A percentile compares a stretch with the other conserved stretches of the same genome.
Conservation (phyloP, 2,888 invertebrate species). For the Brachynemurus nebulosus region DNA sequence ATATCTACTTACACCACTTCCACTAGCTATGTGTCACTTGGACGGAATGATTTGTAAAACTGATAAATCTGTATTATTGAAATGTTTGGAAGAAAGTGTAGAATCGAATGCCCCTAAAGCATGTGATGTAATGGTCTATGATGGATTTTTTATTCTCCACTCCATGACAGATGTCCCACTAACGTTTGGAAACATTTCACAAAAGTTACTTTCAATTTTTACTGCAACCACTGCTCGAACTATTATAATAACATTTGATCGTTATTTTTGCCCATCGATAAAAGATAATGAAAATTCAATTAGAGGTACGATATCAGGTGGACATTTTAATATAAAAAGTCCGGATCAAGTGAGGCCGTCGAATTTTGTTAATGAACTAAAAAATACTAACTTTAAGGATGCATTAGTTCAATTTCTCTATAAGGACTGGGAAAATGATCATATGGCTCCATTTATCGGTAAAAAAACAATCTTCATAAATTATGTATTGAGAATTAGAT, state of each 20-base stretch:
- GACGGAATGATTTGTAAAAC: conserved; percentile 22
- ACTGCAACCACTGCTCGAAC: conserved; percentile 16
- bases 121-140: conserved; percentile 21
- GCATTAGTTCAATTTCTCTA: conserved; percentile 21
- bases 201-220: conserved; percentile 20
- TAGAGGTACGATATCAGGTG: conserved; percentile 16
- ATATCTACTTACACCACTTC: conserved; percentile 22
- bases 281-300: conserved; percentile 15
- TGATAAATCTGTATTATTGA: conserved; percentile 19
- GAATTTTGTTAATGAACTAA: conserved; percentile 20
- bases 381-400: conserved; percentile 21
- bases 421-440: conserved; percentile 17
- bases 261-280: conserved; percentile 9
- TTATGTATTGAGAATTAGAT: too few species aligned
- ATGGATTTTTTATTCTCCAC: conserved; percentile 24
- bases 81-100: conserved; percentile 17
- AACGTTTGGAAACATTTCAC: conserved; percentile 23
- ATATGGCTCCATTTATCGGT: conserved; percentile 15
- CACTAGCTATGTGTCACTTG: conserved; percentile 22
- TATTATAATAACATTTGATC: conserved; percentile 14
- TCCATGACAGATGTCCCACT: conserved; percentile 22
- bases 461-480: conserved; percentile 12
- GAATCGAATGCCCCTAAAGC: conserved; percentile 12
- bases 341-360: conserved; percentile 20
- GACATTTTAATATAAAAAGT: conserved; percentile 19